A percentile compares a stretch with the other conserved stretches of the same genome.
Evolutionary conservation across 1,140 invertebrate species (phyloP).

Genomic region (Zaprionus taronus): DNA sequence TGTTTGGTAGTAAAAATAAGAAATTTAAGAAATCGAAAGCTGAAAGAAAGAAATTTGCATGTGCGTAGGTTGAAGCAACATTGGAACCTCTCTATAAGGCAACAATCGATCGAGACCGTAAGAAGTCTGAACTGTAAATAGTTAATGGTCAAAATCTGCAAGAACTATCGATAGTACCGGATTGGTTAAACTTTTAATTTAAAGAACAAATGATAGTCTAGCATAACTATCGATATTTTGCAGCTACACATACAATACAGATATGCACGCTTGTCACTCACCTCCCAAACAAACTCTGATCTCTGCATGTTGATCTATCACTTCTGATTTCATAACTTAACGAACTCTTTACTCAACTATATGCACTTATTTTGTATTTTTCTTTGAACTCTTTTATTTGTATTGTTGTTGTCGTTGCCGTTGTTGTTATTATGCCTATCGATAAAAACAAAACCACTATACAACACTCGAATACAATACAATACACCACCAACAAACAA

Average conservation of each 20-base stretch:
- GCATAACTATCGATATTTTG: constrained; percentile 8
- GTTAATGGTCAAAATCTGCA: constrained; percentile 3
- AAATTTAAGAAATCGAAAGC: background rate
- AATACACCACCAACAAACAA: constrained; percentile 29
- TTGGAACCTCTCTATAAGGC: constrained; percentile 33
- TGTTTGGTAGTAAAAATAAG: constrained; percentile 51
- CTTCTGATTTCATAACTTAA: constrained; percentile 27
- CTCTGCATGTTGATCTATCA: constrained; percentile 52
- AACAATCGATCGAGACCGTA: constrained; percentile 13
- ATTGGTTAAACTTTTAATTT: background rate
- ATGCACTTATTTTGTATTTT: constrained; percentile 64
- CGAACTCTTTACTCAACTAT: constrained; percentile 43
- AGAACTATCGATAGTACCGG: background rate
- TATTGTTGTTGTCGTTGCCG: constrained; percentile 54
- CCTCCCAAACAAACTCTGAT: background rate
- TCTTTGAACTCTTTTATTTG: constrained; percentile 50
- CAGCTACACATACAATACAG: constrained; percentile 31
- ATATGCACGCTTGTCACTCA: constrained; percentile 52
- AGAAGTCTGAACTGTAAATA: constrained; percentile 2
- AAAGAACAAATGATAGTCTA: background rate
- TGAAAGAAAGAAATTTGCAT: constrained; percentile 46
- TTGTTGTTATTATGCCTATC: constrained; percentile 64
- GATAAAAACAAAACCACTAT: constrained; percentile 28
- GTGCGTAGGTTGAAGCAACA: constrained; percentile 14
- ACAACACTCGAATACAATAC: constrained; percentile 28